Evolutionary conservation across 2,888 invertebrate genomes (phyloP).

Genomic region (Zhengitettix transpicula): DNA sequence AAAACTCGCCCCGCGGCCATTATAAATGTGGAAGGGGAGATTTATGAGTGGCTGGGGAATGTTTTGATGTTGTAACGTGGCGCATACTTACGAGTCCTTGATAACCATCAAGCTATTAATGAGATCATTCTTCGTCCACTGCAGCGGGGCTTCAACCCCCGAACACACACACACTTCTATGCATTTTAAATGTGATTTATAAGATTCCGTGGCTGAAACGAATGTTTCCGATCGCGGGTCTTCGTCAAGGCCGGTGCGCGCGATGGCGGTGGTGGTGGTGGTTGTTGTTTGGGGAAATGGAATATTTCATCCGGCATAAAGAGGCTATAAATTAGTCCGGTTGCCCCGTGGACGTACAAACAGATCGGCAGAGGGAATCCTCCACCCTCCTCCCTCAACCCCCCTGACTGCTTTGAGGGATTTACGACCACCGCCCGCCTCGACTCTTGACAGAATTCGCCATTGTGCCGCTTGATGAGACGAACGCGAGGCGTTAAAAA

Average conservation of each 20-base stretch:
- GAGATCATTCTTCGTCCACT: not conserved
- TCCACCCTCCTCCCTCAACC: too few species aligned
- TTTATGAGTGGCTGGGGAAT: too few species aligned
- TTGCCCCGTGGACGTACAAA: not conserved
- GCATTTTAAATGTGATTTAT: not conserved
- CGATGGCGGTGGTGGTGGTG: not conserved
- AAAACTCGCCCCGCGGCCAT: too few species aligned
- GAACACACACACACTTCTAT: not conserved
- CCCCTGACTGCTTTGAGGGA: too few species aligned
- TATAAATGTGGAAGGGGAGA: too few species aligned
- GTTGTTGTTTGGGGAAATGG: not conserved
- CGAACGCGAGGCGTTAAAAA: too few species aligned
- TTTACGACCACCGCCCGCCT: too few species aligned
- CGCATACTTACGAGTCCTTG: not conserved
- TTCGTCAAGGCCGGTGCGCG: not conserved
- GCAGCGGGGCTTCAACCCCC: not conserved
- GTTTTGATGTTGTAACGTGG: too few species aligned
- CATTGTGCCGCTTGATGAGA: too few species aligned
- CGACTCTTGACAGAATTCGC: too few species aligned
- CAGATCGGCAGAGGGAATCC: not conserved
- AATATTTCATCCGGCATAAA: not conserved
- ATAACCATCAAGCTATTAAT: not conserved
- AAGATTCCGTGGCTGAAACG: not conserved
- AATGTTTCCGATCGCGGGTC: not conserved
- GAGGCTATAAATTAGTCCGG: not conserved